phyloP scores from a whole-genome alignment of 2,888 invertebrate species.

The Tiphia femorata region DNA sequence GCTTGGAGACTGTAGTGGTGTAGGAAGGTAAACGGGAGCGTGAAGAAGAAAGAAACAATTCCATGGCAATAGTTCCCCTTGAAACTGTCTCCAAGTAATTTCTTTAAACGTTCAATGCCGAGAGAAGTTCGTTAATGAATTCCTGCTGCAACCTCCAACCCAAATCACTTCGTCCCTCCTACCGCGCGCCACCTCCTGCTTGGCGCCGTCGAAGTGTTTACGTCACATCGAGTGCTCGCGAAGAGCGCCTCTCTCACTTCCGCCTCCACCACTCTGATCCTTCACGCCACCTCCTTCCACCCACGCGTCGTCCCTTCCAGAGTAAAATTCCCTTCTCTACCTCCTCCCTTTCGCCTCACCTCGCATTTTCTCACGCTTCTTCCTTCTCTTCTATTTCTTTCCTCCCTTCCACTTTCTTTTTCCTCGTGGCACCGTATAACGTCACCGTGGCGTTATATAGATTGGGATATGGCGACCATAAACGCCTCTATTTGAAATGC shows the following conservation, averaged over 20 bases:
- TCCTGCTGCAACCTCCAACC: slow-evolving; percentile 21
- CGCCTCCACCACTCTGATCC: background rate
- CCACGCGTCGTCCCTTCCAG: background rate
- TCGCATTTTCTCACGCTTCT: background rate
- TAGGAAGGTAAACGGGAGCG: too few species aligned
- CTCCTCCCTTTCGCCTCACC: background rate
- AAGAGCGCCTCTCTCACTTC: slow-evolving; percentile 9
- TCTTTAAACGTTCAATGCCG: slow-evolving; percentile 32
- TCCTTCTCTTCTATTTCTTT: background rate
- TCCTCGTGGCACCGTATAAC: background rate
- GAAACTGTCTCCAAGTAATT: slow-evolving; percentile 31
- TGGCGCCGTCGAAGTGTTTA: slow-evolving; percentile 31
- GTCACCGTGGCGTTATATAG: too few species aligned
- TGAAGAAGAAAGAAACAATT: too few species aligned
- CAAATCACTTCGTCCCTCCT: background rate
- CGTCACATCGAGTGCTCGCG: slow-evolving; percentile 17
- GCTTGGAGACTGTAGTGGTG: too few species aligned
- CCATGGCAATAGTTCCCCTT: slow-evolving; percentile 5
- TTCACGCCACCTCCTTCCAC: background rate
- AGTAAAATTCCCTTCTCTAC: too few species aligned
- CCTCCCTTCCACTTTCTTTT: background rate
- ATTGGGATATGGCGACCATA: slow-evolving; percentile 23
- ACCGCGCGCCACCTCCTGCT: slow-evolving; percentile 1
- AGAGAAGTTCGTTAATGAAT: slow-evolving; percentile 42
- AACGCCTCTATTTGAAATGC: slow-evolving; percentile 62